phyloP scores from a whole-genome alignment of 2,113 vertebrate genomes.

The Dipodomys merriami region DNA sequence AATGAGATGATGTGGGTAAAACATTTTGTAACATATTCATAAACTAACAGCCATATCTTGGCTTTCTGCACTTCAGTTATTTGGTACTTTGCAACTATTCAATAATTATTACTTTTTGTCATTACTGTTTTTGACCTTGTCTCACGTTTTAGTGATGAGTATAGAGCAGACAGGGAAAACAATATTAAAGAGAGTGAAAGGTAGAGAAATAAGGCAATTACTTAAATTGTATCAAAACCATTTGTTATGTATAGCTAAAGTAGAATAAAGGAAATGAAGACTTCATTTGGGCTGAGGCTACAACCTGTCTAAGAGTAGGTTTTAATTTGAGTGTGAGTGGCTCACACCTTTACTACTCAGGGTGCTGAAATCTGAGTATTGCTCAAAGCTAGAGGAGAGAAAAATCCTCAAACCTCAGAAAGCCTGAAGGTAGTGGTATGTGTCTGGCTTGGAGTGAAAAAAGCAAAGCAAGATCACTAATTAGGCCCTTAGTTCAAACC shows the following conservation, averaged over 20 bases:
- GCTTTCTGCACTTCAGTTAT: not conserved
- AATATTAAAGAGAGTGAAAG: conserved; percentile 32
- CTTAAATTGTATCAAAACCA: not conserved
- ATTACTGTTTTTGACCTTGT: not conserved
- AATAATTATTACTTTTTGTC: not conserved
- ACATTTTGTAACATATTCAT: not conserved
- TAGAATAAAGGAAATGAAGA: conserved; percentile 9
- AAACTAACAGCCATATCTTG: not conserved
- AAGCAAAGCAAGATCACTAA: too few species aligned
- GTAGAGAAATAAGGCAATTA: conserved; percentile 13
- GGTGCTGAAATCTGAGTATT: too few species aligned
- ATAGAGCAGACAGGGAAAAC: not conserved
- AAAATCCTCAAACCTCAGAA: too few species aligned
- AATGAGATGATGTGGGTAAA: not conserved
- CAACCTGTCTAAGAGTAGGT: not conserved
- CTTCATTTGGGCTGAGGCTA: not conserved
- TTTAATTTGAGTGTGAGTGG: too few species aligned
- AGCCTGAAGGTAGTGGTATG: too few species aligned
- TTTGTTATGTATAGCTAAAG: not conserved
- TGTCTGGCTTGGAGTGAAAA: too few species aligned
- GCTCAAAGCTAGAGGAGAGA: too few species aligned
- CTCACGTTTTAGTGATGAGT: not conserved
- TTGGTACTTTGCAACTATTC: not conserved
- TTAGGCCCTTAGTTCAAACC: too few species aligned
- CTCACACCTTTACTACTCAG: too few species aligned